Evolutionary conservation across 2,888 invertebrate species (phyloP), one percentile per base, ranked within the genome.

Genomic region (Dexiosoma caninum): DNA sequence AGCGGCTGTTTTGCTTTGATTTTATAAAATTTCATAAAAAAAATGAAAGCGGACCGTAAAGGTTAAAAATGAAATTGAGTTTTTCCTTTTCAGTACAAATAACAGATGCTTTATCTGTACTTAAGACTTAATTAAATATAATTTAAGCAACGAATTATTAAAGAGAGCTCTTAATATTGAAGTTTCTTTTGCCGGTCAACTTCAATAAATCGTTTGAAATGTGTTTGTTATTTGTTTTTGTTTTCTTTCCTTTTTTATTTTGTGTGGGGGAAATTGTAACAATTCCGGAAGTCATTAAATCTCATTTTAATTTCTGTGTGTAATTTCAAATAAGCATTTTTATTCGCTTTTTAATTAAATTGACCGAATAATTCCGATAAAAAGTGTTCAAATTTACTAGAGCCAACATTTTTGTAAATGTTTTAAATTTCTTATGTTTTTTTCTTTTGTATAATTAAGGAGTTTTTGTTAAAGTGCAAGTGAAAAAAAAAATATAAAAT

Each of bases 121-220:
- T 57, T 30, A 49, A 67, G 51, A 67, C 57, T 69, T 72, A 72
- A 81, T 81, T 81, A 64, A 72, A 57, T 27, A 37, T 62, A 69
- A 81, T 81, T 67, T 67, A 72, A 57, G 55, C 51, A 35, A 72
- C 55, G 32, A 49, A 53, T 66, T 37, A 74, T 57, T 57, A 70
- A 53, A 69, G 57, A 40, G 62, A 51, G 16, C 46, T 37, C 23
- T 69, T 55, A 14, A 27, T 37, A 9, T 44, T 30, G 9, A 21
- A 59, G 32, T 2, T n/a, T 35, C 23, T 16, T 23, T 59, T 35
- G 51, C 49, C 71, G 64, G 71, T n/a, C 53, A 44, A 32, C 53
- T 67, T 66, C 55, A 57, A 37, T 32, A 30, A 71, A 59, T 30
- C 51, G n/a, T 12, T 30, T 40, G 12, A 35, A 21, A 40, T 12